Percentiles rank a stretch among this genome's conserved stretches.
Conservation (phyloP, 2,888 invertebrate genomes). For the Melinaea menophilus region DNA sequence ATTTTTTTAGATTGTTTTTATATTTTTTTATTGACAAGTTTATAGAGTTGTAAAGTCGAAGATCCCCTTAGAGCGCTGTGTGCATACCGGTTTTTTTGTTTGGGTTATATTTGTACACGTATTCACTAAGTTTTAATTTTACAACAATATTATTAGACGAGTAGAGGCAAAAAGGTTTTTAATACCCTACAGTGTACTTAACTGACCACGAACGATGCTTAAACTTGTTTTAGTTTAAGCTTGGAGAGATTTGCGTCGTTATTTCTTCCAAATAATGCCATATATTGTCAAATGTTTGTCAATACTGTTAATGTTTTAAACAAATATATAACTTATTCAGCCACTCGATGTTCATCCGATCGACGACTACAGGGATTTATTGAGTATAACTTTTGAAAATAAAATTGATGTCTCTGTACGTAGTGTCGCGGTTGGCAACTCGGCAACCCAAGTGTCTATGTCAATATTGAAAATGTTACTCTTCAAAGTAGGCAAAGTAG, state of each 20-base stretch:
- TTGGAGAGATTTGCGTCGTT: not conserved
- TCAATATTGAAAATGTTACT: constrained; percentile 8
- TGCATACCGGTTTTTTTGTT: too few relatives aligned
- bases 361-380: constrained; percentile 5
- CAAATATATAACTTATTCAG: not conserved
- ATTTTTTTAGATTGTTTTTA: constrained; percentile 6
- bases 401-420: not conserved
- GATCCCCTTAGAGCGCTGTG: not conserved
- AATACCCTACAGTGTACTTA: not conserved
- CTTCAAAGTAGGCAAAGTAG: constrained; percentile 19
- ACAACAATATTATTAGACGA: too few relatives aligned
- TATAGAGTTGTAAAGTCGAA: not conserved
- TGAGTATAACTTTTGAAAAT: not conserved
- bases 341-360: not conserved
- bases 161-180: too few relatives aligned
- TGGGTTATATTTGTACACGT: too few relatives aligned
- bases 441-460: too few relatives aligned
- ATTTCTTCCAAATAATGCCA: constrained; percentile 6
- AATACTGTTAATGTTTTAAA: constrained; percentile 7
- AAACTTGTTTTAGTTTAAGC: not conserved
- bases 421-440: too few relatives aligned
- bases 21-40: not conserved
- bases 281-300: constrained; percentile 5
- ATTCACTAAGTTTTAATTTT: too few relatives aligned
- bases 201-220: not conserved